Evolutionary conservation across 2,888 invertebrate species (phyloP).

Genomic region (Panopea generosa): DNA sequence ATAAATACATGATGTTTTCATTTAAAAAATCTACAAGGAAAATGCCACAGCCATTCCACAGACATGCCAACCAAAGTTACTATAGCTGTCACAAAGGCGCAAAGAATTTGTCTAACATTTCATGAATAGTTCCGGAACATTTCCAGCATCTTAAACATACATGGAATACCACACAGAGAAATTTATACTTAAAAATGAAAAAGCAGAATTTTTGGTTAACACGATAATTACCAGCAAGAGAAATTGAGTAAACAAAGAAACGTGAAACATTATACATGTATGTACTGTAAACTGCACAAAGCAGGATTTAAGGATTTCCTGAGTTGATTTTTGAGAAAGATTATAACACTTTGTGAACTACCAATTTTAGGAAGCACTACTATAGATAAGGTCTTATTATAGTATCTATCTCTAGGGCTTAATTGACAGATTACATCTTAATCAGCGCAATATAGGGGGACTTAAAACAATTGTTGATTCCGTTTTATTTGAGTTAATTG

Average conservation of each 20-base stretch:
- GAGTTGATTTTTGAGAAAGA: no score
- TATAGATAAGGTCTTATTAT: no score
- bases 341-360: no score
- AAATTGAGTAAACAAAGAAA: neutral
- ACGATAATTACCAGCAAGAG: slow-evolving; percentile 24
- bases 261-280: slow-evolving; percentile 1
- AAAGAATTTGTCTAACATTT: no score
- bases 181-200: slow-evolving; percentile 23
- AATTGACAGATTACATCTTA: no score
- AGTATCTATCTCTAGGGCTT: no score
- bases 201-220: slow-evolving; percentile 26
- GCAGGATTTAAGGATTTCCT: no score
- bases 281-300: neutral
- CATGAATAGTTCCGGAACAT: no score
- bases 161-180: slow-evolving; percentile 9
- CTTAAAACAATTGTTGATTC: no score
- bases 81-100: slow-evolving; percentile 37
- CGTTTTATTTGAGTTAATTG: no score
- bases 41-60: neutral
- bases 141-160: slow-evolving; percentile 23
- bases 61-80: slow-evolving; percentile 6
- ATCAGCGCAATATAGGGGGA: no score
- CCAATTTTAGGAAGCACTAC: no score
- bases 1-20: slow-evolving; percentile 17
- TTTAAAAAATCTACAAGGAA: slow-evolving; percentile 11